Evolutionary conservation across 1,140 invertebrate species (phyloP).

Genomic region (Archivesica marissinica): DNA sequence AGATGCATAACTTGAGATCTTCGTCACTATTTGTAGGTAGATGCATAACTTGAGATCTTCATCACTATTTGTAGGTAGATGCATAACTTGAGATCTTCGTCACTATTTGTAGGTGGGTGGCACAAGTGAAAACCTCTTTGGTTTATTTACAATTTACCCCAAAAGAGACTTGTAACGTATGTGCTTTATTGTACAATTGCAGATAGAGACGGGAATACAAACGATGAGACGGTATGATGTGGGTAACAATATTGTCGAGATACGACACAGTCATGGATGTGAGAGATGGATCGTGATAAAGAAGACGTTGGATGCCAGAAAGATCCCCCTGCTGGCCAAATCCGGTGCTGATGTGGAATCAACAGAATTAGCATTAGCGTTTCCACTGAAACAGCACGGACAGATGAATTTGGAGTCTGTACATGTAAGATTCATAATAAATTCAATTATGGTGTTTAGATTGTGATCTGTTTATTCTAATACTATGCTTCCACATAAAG

Average conservation of each 20-base stretch:
- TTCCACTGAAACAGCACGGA: constrained; percentile 72
- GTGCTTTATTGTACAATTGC: no score
- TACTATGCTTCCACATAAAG: no score
- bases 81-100: no score
- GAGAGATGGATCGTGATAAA: constrained; percentile 81
- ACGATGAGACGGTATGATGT: constrained; percentile 77
- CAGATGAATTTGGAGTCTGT: constrained; percentile 38
- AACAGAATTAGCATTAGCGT: constrained; percentile 82
- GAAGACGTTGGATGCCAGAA: constrained; percentile 79
- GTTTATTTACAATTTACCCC: no score
- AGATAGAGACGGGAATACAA: constrained; percentile 74
- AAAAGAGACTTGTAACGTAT: no score
- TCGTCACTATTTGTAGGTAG: no score
- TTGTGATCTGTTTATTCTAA: no score
- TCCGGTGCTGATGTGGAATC: constrained; percentile 82
- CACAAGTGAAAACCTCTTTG: no score
- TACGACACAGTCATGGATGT: constrained; percentile 70
- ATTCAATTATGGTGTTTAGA: not conserved
- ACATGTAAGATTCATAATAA: not conserved
- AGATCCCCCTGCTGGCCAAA: constrained; percentile 81
- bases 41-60: no score
- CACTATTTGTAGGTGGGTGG: no score
- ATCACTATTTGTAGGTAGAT: no score
- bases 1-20: no score
- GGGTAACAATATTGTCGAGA: constrained; percentile 77